These are phyloP conservation scores for Penaeus chinensis DNA, from an alignment of 1,140 invertebrate species.

Conservation along the genomic window DNA sequence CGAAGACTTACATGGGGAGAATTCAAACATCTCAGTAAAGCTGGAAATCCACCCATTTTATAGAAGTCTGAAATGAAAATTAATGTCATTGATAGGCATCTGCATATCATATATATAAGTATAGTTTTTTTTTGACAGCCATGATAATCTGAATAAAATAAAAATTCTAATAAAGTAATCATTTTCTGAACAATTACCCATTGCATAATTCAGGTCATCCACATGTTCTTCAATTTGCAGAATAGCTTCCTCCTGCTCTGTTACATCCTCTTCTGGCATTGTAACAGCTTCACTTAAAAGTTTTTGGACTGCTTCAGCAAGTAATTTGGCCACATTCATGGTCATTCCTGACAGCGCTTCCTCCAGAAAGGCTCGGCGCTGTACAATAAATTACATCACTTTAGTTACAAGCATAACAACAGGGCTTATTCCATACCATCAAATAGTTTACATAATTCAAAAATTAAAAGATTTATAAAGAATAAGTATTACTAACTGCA, in stretches of 20 bases:
- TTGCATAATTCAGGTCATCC: slow-evolving; percentile 80
- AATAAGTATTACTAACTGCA: too few relatives aligned
- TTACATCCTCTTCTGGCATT: slow-evolving; percentile 71
- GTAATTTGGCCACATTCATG: slow-evolving; percentile 75
- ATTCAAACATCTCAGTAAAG: slow-evolving; percentile 77
- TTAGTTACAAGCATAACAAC: too few relatives aligned
- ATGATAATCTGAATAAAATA: too few relatives aligned
- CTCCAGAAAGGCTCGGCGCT: slow-evolving; percentile 78
- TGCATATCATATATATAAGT: background rate
- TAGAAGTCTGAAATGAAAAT: slow-evolving; percentile 76
- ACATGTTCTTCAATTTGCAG: slow-evolving; percentile 76
- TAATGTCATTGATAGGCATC: slow-evolving; percentile 14
- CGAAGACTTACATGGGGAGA: slow-evolving; percentile 75
- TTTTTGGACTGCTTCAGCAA: slow-evolving; percentile 74
- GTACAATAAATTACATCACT: slow-evolving; percentile 65
- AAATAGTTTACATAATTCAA: background rate
- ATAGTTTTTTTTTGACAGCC: too few relatives aligned
- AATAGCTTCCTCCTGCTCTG: slow-evolving; percentile 72
- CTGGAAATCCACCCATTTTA: slow-evolving; percentile 81
- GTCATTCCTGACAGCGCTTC: slow-evolving; percentile 77
- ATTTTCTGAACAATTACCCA: slow-evolving; percentile 71
- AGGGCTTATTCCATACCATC: slow-evolving; percentile 23
- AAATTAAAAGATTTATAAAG: background rate
- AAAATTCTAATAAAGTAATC: too few relatives aligned
- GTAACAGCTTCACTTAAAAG: slow-evolving; percentile 72